Evolutionary conservation across 2,113 vertebrate genomes (phyloP).

Genomic region (Gavialis gangeticus): DNA sequence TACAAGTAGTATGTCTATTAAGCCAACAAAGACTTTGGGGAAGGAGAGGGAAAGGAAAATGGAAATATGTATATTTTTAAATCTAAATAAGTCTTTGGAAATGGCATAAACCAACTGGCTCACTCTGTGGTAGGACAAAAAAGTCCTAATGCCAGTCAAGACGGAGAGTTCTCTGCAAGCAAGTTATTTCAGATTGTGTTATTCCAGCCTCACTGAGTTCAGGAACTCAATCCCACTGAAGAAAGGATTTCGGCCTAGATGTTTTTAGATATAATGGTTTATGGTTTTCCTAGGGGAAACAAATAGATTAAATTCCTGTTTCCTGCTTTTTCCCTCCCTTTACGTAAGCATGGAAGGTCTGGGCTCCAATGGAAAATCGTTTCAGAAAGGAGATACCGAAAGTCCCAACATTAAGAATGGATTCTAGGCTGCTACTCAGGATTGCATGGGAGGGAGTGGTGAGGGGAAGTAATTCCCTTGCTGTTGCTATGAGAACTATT

Average conservation of each 20-base stretch:
- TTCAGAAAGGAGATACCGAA: neutral
- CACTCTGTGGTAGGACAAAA: too few species aligned
- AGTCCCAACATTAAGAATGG: neutral
- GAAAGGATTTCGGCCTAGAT: neutral
- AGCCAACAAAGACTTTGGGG: neutral
- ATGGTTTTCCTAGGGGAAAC: neutral
- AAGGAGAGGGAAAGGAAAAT: neutral
- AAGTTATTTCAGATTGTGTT: neutral
- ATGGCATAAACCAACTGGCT: neutral
- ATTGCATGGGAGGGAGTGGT: too few species aligned
- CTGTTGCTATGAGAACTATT: neutral
- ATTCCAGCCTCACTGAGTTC: too few species aligned
- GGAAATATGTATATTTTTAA: neutral
- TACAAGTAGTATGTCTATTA: slow-evolving; percentile 43
- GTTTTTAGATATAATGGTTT: neutral
- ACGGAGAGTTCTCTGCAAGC: neutral
- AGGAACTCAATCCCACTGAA: neutral
- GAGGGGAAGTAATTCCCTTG: neutral
- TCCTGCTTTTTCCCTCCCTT: neutral
- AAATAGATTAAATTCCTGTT: neutral
- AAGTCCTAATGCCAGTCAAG: neutral
- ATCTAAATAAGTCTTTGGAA: neutral
- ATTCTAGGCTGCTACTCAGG: neutral
- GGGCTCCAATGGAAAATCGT: too few species aligned
- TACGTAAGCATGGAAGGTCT: neutral